These are phyloP conservation scores for Muscicapa comitata DNA, from an alignment of 2,797 vertebrate species.

Conservation along the genomic window DNA sequence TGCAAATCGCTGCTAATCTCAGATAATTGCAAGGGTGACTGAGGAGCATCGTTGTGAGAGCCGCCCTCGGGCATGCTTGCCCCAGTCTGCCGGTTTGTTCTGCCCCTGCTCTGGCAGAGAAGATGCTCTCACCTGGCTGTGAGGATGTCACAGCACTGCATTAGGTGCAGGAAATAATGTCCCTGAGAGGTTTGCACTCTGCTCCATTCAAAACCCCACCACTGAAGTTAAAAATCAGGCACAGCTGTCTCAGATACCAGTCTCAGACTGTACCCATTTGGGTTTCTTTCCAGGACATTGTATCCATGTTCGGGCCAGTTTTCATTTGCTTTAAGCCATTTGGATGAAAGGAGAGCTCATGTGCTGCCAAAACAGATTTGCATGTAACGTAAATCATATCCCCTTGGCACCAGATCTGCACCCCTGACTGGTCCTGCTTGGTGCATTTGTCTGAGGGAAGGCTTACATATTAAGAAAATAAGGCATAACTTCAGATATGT, in stretches of 20 bases:
- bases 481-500: not conserved
- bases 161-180: not conserved
- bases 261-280: not conserved
- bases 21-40: not conserved
- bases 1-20: conserved; percentile 6
- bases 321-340: conserved; percentile 26
- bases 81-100: fast-evolving
- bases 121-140: not conserved
- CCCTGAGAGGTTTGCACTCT: not conserved
- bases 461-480: not conserved
- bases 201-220: not conserved
- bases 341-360: conserved; percentile 1
- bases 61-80: not conserved
- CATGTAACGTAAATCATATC: not conserved
- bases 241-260: not conserved
- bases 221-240: not conserved
- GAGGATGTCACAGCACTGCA: not conserved
- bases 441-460: not conserved
- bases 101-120: not conserved
- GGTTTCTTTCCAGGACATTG: not conserved
- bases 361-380: conserved; percentile 26
- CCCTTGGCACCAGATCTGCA: not conserved
- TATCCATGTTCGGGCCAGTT: not conserved
- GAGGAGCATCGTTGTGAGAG: not conserved
- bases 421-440: not conserved